Conservation (phyloP, 37 sponge, comb jelly and placozoan species). For the Tethya wilhelma region DNA sequence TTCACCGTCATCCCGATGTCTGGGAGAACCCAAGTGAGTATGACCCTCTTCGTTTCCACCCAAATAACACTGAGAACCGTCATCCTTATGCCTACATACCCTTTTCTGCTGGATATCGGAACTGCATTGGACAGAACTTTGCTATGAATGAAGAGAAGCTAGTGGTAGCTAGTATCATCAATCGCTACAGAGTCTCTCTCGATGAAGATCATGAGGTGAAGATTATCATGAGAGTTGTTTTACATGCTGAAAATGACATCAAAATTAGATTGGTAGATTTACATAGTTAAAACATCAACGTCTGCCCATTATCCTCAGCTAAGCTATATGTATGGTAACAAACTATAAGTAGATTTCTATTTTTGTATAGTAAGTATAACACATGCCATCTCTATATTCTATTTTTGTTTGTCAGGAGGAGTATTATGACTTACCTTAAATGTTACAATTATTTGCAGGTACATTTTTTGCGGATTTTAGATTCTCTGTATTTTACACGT, state of each 20-base stretch:
- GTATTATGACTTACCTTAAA: too few relatives aligned
- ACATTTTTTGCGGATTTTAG: too few relatives aligned
- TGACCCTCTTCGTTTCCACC: constrained; percentile 77
- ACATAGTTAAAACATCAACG: not conserved
- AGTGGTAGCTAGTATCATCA: constrained; percentile 56
- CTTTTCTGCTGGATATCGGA: constrained; percentile 80
- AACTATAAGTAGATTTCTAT: not conserved
- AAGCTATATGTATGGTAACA: not conserved
- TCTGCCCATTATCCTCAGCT: not conserved
- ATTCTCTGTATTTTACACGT: too few relatives aligned
- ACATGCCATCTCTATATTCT: too few relatives aligned
- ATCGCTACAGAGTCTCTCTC: constrained; percentile 17
- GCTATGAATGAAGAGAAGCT: constrained; percentile 75
- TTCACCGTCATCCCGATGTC: constrained; percentile 56
- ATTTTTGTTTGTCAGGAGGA: too few relatives aligned
- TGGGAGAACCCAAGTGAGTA: constrained; percentile 82
- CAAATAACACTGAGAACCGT: constrained; percentile 46
- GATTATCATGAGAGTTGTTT: constrained; percentile 3
- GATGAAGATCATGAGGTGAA: constrained; percentile 38
- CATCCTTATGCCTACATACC: constrained; percentile 78
- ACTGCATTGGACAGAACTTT: constrained; percentile 94
- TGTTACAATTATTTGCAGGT: too few relatives aligned
- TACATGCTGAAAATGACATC: constrained; percentile 41
- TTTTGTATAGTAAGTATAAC: not conserved
- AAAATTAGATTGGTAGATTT: constrained; percentile 28